A percentile compares a stretch with the other conserved stretches of the same genome.
Evolutionary conservation across 2,888 invertebrate genomes (phyloP).

Genomic region (Trissoscelio sp.): DNA sequence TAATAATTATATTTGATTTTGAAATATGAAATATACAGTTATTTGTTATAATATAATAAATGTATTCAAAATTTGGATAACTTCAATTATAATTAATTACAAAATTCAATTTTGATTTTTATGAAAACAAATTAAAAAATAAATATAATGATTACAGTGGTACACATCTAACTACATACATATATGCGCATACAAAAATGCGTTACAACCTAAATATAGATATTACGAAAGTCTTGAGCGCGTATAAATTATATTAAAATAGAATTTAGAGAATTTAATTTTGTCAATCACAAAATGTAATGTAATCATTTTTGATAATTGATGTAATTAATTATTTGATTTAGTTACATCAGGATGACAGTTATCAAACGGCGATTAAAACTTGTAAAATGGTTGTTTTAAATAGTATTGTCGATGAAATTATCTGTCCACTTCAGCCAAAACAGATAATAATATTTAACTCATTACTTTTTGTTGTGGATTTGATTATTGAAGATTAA

Average conservation of each 20-base stretch:
- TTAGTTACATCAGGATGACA: too few species aligned
- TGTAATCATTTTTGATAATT: conserved; percentile 12
- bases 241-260: conserved; percentile 64
- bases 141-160: conserved; percentile 32
- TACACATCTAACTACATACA: background rate
- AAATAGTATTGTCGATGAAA: background rate
- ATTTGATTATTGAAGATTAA: too few species aligned
- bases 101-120: too few species aligned
- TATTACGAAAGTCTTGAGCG: conserved; percentile 56
- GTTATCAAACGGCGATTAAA: background rate
- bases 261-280: conserved; percentile 60
- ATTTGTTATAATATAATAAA: background rate
- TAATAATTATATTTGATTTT: background rate
- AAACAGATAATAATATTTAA: background rate
- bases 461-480: background rate
- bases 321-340: background rate
- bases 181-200: conserved; percentile 51
- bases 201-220: conserved; percentile 62
- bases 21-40: too few species aligned
- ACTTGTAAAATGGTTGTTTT: background rate
- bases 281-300: conserved; percentile 32
- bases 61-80: too few species aligned
- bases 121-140: conserved; percentile 14
- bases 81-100: too few species aligned
- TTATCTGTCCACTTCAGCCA: background rate